These are phyloP conservation scores for Clavelina lepadiformis DNA, from an alignment of 23 tunicate genomes.

Conservation along the genomic window DNA sequence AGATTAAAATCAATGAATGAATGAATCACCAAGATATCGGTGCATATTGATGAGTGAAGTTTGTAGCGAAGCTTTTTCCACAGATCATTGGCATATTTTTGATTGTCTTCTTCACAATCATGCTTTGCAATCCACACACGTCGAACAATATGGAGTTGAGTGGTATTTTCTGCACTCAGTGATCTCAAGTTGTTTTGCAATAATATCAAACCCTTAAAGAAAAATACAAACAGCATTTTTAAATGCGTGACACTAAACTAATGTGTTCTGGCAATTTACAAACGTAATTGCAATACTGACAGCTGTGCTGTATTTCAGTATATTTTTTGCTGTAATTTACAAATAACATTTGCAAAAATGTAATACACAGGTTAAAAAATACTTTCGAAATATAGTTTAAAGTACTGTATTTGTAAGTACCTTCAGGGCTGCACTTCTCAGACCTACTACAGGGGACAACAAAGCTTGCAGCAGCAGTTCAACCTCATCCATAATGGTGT, in stretches of 20 bases:
- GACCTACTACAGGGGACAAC: conserved; percentile 38
- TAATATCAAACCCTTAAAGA: conserved; percentile 21
- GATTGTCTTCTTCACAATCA: conserved; percentile 44
- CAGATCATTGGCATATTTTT: conserved; percentile 35
- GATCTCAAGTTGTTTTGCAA: conserved; percentile 22
- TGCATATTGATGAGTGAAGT: conserved; percentile 25
- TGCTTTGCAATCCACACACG: conserved; percentile 79
- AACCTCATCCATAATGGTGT: conserved; percentile 25
- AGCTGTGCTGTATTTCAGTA: no score
- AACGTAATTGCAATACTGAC: no score
- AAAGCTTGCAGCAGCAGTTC: conserved; percentile 33
- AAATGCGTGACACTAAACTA: not conserved
- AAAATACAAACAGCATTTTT: not conserved
- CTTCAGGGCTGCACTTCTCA: conserved; percentile 42
- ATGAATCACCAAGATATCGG: conserved; percentile 42
- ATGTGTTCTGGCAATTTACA: no score
- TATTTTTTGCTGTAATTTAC: no score
- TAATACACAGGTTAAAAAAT: no score
- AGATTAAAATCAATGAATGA: no score
- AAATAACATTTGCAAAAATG: no score
- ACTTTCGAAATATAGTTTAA: no score
- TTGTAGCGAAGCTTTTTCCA: conserved; percentile 49
- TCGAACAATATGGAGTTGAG: conserved; percentile 11
- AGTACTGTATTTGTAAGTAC: no score
- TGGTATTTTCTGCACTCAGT: conserved; percentile 2